Evolutionary conservation across 2,888 invertebrate species (phyloP).

Genomic region (Tachina grossa): DNA sequence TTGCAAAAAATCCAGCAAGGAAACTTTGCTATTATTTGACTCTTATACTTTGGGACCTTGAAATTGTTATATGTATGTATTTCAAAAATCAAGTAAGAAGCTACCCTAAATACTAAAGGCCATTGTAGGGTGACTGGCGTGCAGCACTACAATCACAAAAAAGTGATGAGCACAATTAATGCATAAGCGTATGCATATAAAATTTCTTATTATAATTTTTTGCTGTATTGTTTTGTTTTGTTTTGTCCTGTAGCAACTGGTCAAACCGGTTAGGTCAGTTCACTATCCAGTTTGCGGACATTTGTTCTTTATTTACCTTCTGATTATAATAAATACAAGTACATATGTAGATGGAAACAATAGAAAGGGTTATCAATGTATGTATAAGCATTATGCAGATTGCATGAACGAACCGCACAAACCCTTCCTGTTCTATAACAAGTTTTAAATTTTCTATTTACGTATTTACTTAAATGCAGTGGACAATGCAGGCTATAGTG

Average conservation of each 20-base stretch:
- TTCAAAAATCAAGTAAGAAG: too few relatives aligned
- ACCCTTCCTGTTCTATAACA: slow-evolving; percentile 4
- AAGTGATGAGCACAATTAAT: slow-evolving; percentile 1
- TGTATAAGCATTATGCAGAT: neutral
- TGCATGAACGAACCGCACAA: neutral
- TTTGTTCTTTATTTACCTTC: slow-evolving; percentile 8
- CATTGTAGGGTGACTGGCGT: slow-evolving; percentile 1
- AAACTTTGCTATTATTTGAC: too few relatives aligned
- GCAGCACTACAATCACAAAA: neutral
- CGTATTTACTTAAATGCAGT: slow-evolving; percentile 31
- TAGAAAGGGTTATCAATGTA: slow-evolving; percentile 16
- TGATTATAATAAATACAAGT: neutral
- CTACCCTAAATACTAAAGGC: too few relatives aligned
- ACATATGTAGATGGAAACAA: neutral
- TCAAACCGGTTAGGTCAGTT: slow-evolving; percentile 67
- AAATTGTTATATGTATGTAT: too few relatives aligned
- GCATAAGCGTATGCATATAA: slow-evolving; percentile 7
- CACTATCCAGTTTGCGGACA: slow-evolving; percentile 47
- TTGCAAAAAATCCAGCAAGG: too few relatives aligned
- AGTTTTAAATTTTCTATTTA: slow-evolving; percentile 21
- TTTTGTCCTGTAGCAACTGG: slow-evolving; percentile 51
- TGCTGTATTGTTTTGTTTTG: neutral
- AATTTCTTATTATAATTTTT: slow-evolving; percentile 3
- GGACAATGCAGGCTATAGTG: slow-evolving; percentile 23
- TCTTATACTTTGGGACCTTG: too few relatives aligned